phyloP scores from a whole-genome alignment of 2,888 invertebrate species.

The Laspeyria flexula region DNA sequence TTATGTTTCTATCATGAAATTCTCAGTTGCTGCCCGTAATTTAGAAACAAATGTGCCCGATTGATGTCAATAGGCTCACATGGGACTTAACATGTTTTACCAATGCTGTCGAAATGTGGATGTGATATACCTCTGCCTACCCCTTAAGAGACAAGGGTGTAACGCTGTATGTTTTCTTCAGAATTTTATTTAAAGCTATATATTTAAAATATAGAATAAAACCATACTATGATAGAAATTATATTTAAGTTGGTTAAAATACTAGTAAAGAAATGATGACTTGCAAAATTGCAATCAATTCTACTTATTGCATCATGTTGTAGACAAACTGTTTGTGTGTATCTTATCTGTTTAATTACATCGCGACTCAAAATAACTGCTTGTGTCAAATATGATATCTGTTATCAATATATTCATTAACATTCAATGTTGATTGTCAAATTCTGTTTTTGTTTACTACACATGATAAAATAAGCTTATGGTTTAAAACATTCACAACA shows the following conservation, averaged over 20 bases:
- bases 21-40: too few species aligned
- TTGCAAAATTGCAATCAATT: conserved; percentile 21
- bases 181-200: too few species aligned
- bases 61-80: too few species aligned
- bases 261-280: conserved; percentile 14
- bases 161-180: too few species aligned
- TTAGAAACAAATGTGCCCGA: too few species aligned
- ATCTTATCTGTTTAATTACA: conserved; percentile 45
- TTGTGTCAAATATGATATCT: conserved; percentile 29
- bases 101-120: too few species aligned
- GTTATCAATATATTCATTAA: conserved; percentile 47
- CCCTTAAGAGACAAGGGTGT: too few species aligned
- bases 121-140: too few species aligned
- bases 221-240: too few species aligned
- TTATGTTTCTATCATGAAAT: too few species aligned
- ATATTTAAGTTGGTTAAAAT: neutral
- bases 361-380: conserved; percentile 31
- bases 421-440: conserved; percentile 32
- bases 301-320: conserved; percentile 58
- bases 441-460: conserved; percentile 45
- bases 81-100: too few species aligned
- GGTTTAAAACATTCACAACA: conserved; percentile 27
- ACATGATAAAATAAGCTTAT: conserved; percentile 34
- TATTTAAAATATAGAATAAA: neutral
- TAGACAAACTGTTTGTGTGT: conserved; percentile 44